A percentile compares a stretch with the other conserved stretches of the same genome.
Evolutionary conservation across 2,888 invertebrate genomes (phyloP).

Genomic region (Pedicia rivosa): DNA sequence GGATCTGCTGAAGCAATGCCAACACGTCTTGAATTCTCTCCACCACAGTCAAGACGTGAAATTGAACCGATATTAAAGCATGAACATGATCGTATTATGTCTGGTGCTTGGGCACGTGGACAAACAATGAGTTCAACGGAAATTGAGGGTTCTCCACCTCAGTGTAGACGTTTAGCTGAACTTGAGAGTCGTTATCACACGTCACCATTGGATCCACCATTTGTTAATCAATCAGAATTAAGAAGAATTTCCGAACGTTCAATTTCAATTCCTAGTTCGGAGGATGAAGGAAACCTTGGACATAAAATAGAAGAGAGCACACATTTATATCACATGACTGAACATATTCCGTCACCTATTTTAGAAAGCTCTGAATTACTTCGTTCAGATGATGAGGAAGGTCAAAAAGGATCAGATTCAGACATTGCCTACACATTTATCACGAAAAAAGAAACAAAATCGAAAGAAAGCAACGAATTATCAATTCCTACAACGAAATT

Average conservation of each 20-base stretch:
- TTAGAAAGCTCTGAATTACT: conserved; percentile 43
- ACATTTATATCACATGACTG: conserved; percentile 41
- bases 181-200: conserved; percentile 45
- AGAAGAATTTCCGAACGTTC: conserved; percentile 57
- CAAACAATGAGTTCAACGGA: conserved; percentile 65
- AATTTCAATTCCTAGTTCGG: conserved; percentile 59
- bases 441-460: conserved; percentile 8
- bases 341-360: conserved; percentile 46
- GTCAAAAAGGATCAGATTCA: conserved; percentile 35
- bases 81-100: conserved; percentile 52
- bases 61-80: conserved; percentile 56
- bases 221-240: conserved; percentile 47
- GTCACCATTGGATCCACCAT: conserved; percentile 43
- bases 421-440: conserved; percentile 34
- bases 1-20: conserved; percentile 61
- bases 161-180: conserved; percentile 47
- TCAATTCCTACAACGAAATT: conserved; percentile 15
- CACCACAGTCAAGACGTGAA: conserved; percentile 59
- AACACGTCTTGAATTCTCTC: conserved; percentile 53
- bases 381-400: conserved; percentile 38
- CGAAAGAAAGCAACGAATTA: conserved; percentile 14
- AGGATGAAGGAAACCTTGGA: conserved; percentile 47
- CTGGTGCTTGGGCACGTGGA: conserved; percentile 47
- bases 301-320: conserved; percentile 37
- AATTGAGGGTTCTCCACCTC: conserved; percentile 61